Evolutionary conservation across 2,888 invertebrate species (phyloP), one percentile per base, ranked within the genome.

Genomic region (Hydrotaea cyrtoneurina): DNA sequence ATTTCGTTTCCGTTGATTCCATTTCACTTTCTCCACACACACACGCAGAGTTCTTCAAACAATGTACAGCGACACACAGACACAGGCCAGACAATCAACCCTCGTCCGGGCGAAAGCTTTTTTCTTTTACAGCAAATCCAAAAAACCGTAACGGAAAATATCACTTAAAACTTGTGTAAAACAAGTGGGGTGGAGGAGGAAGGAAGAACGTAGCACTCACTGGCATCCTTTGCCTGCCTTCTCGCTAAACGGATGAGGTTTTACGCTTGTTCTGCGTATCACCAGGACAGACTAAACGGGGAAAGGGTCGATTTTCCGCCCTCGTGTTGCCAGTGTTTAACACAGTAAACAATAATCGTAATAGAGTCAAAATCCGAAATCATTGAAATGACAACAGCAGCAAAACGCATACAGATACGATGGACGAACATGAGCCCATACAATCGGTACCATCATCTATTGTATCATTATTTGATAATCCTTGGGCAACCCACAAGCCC

Each of bases 121-220:
- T 77, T 78, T 73, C 53, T 69, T 74, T 78, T 50, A 64, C 76
- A 69, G 46, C 39, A 69, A 84, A 66, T 5, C 79, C 79, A 69
- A 85, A 85, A 85, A 79, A 64, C 85, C 85, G 74, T 82, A 80
- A 85, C 85, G 82, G 80, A 82, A 85, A 80, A 73, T 82, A 82
- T 82, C 81, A 85, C 79, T 85, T 82, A 81, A 81, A 85, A 53
- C 39, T 81, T 80, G 71, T 78, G 80, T 84, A 72, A 75, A 78
- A 84, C 80, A 84, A 84, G 81, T 78, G 71, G 77, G 59, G 59
- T 0, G 57, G 57, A 74, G 83, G 73, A 84, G 74, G 71, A 64
- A 50, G 50, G 50, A 50, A 13, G 74, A 73, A 77, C 82, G 62
- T 46, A 53, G 75, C 64, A 55, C 53, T 55, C 4, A 13, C 10